These are phyloP conservation scores for Isurus oxyrinchus DNA, from an alignment of 2,113 vertebrate species.

Conservation along the genomic window DNA sequence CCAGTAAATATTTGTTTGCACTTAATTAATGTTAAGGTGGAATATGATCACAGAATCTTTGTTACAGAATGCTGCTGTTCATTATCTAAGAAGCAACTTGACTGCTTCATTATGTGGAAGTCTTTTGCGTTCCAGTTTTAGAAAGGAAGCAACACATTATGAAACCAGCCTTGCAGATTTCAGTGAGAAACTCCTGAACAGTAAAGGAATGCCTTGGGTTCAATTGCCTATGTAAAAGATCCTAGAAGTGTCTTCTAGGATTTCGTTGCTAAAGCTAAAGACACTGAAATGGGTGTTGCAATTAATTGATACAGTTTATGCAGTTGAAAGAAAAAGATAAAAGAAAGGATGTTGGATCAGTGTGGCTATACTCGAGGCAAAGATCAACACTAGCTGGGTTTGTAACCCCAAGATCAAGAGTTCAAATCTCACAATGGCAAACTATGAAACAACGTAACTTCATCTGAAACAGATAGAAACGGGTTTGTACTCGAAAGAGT, in stretches of 20 bases:
- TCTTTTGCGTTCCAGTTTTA: not conserved
- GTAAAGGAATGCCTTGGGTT: not conserved
- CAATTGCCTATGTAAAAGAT: not conserved
- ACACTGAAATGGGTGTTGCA: not conserved
- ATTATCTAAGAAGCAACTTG: not conserved
- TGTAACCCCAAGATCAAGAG: too few species aligned
- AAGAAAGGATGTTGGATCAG: not conserved
- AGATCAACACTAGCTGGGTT: too few species aligned
- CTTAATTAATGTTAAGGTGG: not conserved
- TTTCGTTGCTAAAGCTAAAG: not conserved
- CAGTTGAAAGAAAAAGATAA: not conserved
- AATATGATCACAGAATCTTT: not conserved
- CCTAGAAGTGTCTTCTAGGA: not conserved
- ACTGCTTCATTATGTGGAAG: not conserved
- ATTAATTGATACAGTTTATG: not conserved
- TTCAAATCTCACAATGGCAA: too few species aligned
- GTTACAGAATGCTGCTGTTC: not conserved
- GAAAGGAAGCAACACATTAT: not conserved
- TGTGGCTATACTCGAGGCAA: too few species aligned
- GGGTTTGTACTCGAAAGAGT: too few species aligned
- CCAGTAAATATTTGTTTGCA: not conserved
- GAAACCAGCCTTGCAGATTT: not conserved
- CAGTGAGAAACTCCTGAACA: not conserved
- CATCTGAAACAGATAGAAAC: too few species aligned
- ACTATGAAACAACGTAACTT: too few species aligned